Percentiles rank a stretch among this genome's conserved stretches.
These are phyloP conservation scores for Dusona sp. DNA, from an alignment of 2,888 invertebrate genomes.

Conservation along the genomic window DNA sequence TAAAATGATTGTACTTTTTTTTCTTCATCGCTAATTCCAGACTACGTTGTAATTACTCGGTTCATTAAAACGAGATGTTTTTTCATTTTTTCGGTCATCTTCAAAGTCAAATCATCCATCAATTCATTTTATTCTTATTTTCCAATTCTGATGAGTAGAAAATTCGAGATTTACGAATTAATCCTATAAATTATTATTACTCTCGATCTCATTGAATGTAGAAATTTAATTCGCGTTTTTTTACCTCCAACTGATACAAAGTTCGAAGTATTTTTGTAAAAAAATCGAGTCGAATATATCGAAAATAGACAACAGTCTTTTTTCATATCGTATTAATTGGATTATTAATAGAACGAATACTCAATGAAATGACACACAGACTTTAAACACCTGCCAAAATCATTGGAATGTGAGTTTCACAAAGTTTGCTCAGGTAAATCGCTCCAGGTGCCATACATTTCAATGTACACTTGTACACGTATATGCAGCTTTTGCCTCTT, in stretches of 20 bases:
- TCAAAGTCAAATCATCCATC: background rate
- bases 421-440: conserved; percentile 26
- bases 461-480: conserved; percentile 24
- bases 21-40: background rate
- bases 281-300: no score
- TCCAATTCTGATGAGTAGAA: background rate
- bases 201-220: background rate
- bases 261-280: no score
- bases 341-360: background rate
- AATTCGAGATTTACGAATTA: background rate
- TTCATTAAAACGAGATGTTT: background rate
- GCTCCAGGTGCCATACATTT: conserved; percentile 40
- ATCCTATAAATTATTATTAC: background rate
- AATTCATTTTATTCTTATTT: background rate
- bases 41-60: background rate
- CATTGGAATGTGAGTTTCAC: conserved; percentile 31
- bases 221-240: background rate
- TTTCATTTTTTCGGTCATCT: background rate
- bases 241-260: background rate
- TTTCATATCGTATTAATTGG: background rate
- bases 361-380: background rate
- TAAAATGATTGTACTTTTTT: background rate
- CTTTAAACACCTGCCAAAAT: conserved; percentile 36
- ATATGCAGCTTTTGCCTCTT: conserved; percentile 13
- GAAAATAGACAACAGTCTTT: background rate